Base-by-base conservation (phyloP, 2,113 vertebrate genomes). In the Lycocorax pyrrhopterus region DNA sequence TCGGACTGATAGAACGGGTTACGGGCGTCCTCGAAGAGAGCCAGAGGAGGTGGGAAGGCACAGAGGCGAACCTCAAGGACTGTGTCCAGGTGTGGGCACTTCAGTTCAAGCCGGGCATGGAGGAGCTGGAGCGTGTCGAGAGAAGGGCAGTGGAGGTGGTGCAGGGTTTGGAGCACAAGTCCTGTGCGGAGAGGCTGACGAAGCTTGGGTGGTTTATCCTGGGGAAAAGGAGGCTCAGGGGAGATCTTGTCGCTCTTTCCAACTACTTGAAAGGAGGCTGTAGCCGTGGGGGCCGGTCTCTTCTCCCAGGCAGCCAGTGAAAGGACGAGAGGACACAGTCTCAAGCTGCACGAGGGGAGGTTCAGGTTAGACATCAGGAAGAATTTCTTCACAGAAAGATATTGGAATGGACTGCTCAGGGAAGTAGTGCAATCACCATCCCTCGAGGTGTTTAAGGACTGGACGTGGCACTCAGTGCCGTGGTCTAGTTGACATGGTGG, bases 21-120 rank as follows among this genome's bases (percentile, higher is more conserved):
- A 6, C 3, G 3, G 8, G 19, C 16, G 22, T 26, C 7, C 8
- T 6, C 13, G 39, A 35, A 35, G 51, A 32, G 35, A 22, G 27
- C 1, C 22, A 15, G 27, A 2, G 6, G 6, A 19, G 17, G 15
- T 12, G 5, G 2, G 19, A 29, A 41, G 4, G 1, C 21, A 1
- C 26, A 10, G n/a, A n/a, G 49, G 21, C 7, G 25, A 35, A 30
- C 6, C 15, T n/a, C n/a, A 37, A 6, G 39, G 29, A 3, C 15
- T 33, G 15, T 27, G 22, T 29, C 12, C 30, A 8, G 10, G 13
- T 44, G 13, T 14, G n/a, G 19, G 15, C 25, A 5, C 13, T 51
- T n/a, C 23, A 17, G 13, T 21, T 39, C 16, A 7, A 16, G 46
- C n/a, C 7, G 39, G 16, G 13, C 29, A 4, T 12, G 10, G 69